A percentile compares a stretch with the other conserved stretches of the same genome.
phyloP scores from a whole-genome alignment of 2,797 vertebrate species.

The Coregonus sp. region DNA sequence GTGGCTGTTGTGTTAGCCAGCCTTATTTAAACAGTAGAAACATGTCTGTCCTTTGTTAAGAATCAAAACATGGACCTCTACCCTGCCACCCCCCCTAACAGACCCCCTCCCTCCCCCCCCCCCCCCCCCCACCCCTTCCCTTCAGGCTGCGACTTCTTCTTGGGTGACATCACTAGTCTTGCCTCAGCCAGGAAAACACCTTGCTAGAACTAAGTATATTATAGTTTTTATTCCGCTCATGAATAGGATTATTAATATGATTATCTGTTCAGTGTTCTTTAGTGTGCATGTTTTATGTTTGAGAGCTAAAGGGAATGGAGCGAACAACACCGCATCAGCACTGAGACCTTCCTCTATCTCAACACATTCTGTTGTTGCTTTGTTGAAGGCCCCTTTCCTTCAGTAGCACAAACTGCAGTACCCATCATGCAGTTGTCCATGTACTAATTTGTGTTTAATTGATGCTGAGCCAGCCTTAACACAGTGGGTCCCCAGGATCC shows the following conservation, averaged over 20 bases:
- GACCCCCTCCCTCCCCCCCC: not conserved
- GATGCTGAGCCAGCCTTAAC: not conserved
- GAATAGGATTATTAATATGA: conserved; percentile 14
- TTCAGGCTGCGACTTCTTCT: not conserved
- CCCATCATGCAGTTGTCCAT: not conserved
- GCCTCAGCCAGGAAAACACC: conserved; percentile 14
- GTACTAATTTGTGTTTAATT: not conserved
- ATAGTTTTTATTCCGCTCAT: conserved; percentile 25
- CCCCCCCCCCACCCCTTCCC: not conserved
- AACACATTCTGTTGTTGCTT: not conserved
- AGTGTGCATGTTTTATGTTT: not conserved
- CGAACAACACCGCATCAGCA: conserved; percentile 52
- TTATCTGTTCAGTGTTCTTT: not conserved
- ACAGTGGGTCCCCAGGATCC: not conserved
- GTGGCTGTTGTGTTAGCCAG: conserved; percentile 31
- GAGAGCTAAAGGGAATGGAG: conserved; percentile 66
- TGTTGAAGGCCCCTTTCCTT: not conserved
- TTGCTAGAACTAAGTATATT: conserved; percentile 27
- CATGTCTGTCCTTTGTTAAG: conserved; percentile 38
- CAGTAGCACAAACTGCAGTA: not conserved
- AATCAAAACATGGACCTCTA: conserved; percentile 53
- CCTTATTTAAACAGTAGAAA: conserved; percentile 65
- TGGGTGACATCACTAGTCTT: not conserved
- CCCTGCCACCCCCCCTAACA: conserved; percentile 4
- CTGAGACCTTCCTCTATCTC: not conserved